These are phyloP conservation scores for Microctenopoma steveboyesi DNA, from an alignment of 2,797 vertebrate species.

Conservation along the genomic window DNA sequence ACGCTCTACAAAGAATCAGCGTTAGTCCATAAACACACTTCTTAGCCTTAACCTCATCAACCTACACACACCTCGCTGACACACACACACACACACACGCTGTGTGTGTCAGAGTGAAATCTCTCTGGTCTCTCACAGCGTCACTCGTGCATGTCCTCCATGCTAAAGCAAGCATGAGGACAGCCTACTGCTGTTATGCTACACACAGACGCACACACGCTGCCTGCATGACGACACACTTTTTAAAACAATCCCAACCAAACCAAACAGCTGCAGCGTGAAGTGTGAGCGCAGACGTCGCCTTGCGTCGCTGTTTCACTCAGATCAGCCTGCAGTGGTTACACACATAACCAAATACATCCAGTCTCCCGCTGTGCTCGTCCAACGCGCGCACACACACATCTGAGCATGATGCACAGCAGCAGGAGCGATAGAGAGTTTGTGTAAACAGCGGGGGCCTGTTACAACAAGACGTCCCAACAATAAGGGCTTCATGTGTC, in stretches of 20 bases:
- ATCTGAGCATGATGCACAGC: slow-evolving; percentile 24
- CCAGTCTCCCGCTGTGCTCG: slow-evolving; percentile 39
- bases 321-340: slow-evolving; percentile 14
- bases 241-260: background rate
- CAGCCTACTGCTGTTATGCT: slow-evolving; percentile 62
- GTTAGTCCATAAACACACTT: too few relatives aligned
- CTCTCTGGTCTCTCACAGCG: slow-evolving; percentile 65
- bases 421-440: slow-evolving; percentile 59
- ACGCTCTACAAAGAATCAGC: background rate
- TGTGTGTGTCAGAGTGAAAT: slow-evolving; percentile 62
- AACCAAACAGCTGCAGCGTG: too few relatives aligned
- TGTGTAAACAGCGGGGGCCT: slow-evolving; percentile 65
- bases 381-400: slow-evolving; percentile 6
- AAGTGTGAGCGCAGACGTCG: too few relatives aligned
- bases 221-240: background rate
- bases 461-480: slow-evolving; percentile 62
- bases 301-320: too few relatives aligned
- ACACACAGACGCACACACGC: slow-evolving; percentile 31
- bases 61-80: background rate
- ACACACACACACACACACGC: slow-evolving; percentile 27
- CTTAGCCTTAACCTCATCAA: too few relatives aligned
- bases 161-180: slow-evolving; percentile 74
- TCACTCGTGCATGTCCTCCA: slow-evolving; percentile 67
- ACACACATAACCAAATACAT: slow-evolving; percentile 19
- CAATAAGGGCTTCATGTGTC: slow-evolving; percentile 54